Evolutionary conservation across 2,888 invertebrate genomes (phyloP).

Genomic region (Acronicta psi): DNA sequence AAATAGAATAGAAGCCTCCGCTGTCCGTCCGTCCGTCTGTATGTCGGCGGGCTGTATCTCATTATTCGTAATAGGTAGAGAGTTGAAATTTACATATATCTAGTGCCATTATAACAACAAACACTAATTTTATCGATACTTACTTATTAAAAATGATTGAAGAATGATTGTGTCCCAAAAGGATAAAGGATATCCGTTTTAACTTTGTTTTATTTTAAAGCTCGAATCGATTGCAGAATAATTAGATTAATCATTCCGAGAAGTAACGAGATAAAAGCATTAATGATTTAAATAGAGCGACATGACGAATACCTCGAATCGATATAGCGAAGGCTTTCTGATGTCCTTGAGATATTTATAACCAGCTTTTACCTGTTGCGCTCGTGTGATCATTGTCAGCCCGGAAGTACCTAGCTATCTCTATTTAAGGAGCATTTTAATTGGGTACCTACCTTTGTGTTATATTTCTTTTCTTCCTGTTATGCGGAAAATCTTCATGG

Average conservation of each 20-base stretch:
- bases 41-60: too few species aligned
- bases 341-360: conserved; percentile 20
- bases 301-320: background rate
- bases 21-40: too few species aligned
- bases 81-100: too few species aligned
- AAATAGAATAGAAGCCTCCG: too few species aligned
- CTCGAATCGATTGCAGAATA: background rate
- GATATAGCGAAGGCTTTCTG: conserved; percentile 1
- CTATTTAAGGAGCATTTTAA: too few species aligned
- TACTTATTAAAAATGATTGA: too few species aligned
- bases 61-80: too few species aligned
- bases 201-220: background rate
- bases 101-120: too few species aligned
- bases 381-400: background rate
- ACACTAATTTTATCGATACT: too few species aligned
- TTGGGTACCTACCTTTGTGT: background rate
- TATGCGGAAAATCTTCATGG: too few species aligned
- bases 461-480: too few species aligned
- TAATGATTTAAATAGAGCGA: conserved; percentile 1
- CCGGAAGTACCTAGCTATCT: background rate
- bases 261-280: background rate
- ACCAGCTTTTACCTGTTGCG: background rate
- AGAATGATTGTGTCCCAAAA: background rate
- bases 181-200: background rate
- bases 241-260: background rate